Base-by-base conservation (phyloP, 2,113 vertebrate genomes). In the Gopherus flavomarginatus region DNA sequence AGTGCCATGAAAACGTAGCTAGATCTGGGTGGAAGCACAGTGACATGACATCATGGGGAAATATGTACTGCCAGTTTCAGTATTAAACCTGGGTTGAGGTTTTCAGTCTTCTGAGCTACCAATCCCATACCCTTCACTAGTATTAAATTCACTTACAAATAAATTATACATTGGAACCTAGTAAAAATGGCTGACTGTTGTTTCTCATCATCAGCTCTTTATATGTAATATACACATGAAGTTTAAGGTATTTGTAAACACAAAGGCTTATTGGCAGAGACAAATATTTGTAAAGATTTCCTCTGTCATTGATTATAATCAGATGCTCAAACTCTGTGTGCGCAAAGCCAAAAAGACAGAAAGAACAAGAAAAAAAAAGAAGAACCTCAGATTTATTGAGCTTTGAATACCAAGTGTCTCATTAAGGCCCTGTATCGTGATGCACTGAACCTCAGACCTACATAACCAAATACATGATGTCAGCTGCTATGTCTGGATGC, bases 401-500 rank as follows among this genome's bases (percentile, higher is more conserved):
- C 49, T 93, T 78, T 95, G 93, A 92, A 95, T 86, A 90, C 75
- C 81, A 96, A 93, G 53, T 65, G 65, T 85, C 83, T 93, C 91
- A 87, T 65, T 89, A 81, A 65, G 59, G 26, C 24, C 11, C 82
- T 87, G 86, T 47, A 94, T 93, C 90, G 85, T 29, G 85, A 87
- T 85, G 82, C 77, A 92, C 49, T 3, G 16, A 90, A 89, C 89
- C 94, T 97, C 96, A 97, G 89, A 93, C n/a, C 94, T 94, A 86
- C 38, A 57, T 65, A 97, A 94, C 42, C 87, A 96, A 97, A 97
- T 85, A 62, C 90, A 81, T n/a, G 19, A 88, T 96, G 94, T 98
- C 96, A 98, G 95, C 83, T 94, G 92, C 95, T 96, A 57, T 88
- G 90, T 88, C 94, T 94, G 81, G 89, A 89, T 93, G 92, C 88